Percentiles rank a stretch among this genome's conserved stretches.
Evolutionary conservation across 2,113 vertebrate species (phyloP).

Genomic region (Cacatua alba): DNA sequence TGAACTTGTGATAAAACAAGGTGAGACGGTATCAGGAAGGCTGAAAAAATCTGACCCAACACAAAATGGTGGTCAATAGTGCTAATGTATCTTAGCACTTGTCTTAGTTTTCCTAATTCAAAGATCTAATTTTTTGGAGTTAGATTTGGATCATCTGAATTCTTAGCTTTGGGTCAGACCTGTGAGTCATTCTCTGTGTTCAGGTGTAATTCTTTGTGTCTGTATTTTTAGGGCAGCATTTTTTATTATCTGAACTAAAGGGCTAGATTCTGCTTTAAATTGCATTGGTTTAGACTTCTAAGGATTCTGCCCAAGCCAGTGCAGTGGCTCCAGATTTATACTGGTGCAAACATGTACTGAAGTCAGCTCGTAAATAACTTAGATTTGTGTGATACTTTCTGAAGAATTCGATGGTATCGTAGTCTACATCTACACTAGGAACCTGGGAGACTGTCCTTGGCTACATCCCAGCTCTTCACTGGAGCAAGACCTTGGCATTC

Average conservation of each 20-base stretch:
- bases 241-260: neutral
- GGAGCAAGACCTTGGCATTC: constrained; percentile 51
- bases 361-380: neutral
- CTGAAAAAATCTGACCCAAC: neutral
- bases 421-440: neutral
- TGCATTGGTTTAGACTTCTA: neutral
- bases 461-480: constrained; percentile 37
- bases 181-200: neutral
- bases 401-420: neutral
- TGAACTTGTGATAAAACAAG: neutral
- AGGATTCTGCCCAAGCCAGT: neutral
- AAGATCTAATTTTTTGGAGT: neutral
- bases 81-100: neutral
- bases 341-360: neutral
- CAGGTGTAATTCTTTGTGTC: neutral
- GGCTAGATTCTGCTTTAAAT: neutral
- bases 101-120: neutral
- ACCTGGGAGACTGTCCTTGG: constrained; percentile 18
- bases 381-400: neutral
- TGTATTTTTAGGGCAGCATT: neutral
- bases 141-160: neutral
- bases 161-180: neutral
- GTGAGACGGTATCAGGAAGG: neutral
- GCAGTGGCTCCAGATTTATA: neutral
- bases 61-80: neutral